Conservation (phyloP, 1,140 invertebrate species). For the Zaprionus capensis region DNA sequence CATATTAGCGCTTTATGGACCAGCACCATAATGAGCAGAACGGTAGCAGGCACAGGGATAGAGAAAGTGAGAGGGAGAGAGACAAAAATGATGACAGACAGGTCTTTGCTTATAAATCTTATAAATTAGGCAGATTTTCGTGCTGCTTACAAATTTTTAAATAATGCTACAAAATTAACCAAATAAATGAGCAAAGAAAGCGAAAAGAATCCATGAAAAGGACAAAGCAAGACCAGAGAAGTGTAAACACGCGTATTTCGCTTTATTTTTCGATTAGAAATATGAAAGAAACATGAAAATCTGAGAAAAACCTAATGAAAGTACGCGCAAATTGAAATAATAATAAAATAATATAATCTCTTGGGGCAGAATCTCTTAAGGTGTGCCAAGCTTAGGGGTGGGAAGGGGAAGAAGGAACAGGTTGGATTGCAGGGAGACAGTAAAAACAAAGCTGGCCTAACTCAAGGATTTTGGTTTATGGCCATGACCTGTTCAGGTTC, state of each 20-base stretch:
- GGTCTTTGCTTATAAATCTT: slow-evolving; percentile 43
- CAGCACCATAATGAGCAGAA: slow-evolving; percentile 18
- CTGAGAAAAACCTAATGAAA: not conserved
- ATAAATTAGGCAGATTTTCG: slow-evolving; percentile 43
- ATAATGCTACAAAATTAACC: slow-evolving; percentile 32
- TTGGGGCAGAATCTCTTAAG: not conserved
- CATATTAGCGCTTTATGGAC: slow-evolving; percentile 72
- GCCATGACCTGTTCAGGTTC: not conserved
- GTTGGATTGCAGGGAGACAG: not conserved
- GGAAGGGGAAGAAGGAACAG: not conserved
- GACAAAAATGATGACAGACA: slow-evolving; percentile 40
- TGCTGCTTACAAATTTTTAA: slow-evolving; percentile 30
- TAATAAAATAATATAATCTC: slow-evolving; percentile 5
- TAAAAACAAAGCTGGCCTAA: not conserved
- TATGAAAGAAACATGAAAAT: slow-evolving; percentile 1
- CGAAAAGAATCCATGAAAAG: slow-evolving; percentile 3
- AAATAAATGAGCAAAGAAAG: slow-evolving; percentile 6
- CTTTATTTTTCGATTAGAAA: slow-evolving; percentile 10
- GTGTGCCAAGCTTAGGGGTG: too few species aligned
- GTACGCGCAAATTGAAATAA: slow-evolving; percentile 11
- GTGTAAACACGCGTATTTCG: not conserved
- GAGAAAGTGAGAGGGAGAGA: not conserved
- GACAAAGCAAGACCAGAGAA: not conserved
- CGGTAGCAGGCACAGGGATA: not conserved
- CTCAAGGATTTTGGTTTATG: slow-evolving; percentile 4